Evolutionary conservation across 1,140 invertebrate genomes (phyloP), one percentile per base, ranked within the genome.

Genomic region (Aphidius ervi): DNA sequence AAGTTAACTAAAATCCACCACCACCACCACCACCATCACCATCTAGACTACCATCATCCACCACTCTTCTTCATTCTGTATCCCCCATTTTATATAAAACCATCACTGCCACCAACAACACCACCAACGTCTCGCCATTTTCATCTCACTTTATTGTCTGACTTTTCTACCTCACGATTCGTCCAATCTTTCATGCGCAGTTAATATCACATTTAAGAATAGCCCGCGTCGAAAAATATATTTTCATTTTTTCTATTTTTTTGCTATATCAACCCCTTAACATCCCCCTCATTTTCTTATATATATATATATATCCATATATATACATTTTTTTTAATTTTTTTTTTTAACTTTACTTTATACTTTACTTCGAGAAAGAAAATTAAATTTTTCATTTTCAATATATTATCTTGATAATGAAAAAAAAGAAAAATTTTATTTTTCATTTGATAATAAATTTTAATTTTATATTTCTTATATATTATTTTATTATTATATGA

Each of bases 141-240:
- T 52, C 43, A 47, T 45, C 59, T 42, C 47, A 7, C 3, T 6
- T 20, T 23, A 16, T n/a, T 10, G 3, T 6, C 9, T 23, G 16
- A 9, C 9, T 9, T 16, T 37, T 31, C 58, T 23, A 9, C 20
- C 50, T 52, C 41, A 10, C 8, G 50, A 41, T 49, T 58, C 50
- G 41, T 31, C 37, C 10, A 59, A 40, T 49, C 23, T 45, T 55
- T 61, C 46, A 52, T 63, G 64, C 64, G 64, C 61, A 61, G 61
- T 55, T 59, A 55, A 43, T 45, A 37, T 9, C 23, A 9, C 5
- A 50, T 58, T 10, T 9, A 6, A 10, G 7, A 42, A 45, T 57
- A 61, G 58, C 64, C 64, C 61, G 64, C 64, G 61, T 50, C 64
- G 61, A 52, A 49, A 59, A 52, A 37, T 42, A 39, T 40, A 42